Evolutionary conservation across 2,797 vertebrate species (phyloP).

Genomic region (Microcaecilia unicolor): DNA sequence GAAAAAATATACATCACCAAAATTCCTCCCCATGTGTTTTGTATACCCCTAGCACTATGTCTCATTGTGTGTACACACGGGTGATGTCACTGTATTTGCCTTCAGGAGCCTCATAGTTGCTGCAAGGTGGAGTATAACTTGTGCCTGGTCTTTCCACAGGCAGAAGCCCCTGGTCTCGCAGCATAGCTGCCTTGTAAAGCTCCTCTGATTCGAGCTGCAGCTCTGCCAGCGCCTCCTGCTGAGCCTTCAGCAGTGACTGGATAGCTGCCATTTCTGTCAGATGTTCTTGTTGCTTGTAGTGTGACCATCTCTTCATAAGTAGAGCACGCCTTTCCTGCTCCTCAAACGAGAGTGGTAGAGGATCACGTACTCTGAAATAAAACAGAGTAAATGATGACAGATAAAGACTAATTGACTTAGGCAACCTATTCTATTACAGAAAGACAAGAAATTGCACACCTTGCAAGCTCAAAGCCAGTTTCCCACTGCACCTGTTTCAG

Average conservation of each 20-base stretch:
- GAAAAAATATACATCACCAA: too few species aligned
- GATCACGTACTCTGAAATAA: constrained; percentile 53
- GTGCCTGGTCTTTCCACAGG: constrained; percentile 76
- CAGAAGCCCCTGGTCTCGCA: constrained; percentile 62
- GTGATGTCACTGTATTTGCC: constrained; percentile 80
- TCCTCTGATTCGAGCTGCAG: constrained; percentile 72
- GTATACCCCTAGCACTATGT: too few species aligned
- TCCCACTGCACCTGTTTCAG: too few species aligned
- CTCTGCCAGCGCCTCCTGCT: constrained; percentile 75
- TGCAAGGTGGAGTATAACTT: constrained; percentile 60
- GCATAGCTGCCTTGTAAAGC: constrained; percentile 69
- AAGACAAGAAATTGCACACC: background rate
- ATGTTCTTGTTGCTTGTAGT: constrained; percentile 72
- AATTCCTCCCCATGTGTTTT: background rate
- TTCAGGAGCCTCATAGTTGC: constrained; percentile 72
- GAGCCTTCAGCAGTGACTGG: constrained; percentile 59
- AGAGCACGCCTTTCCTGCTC: constrained; percentile 73
- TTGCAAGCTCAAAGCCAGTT: too few species aligned
- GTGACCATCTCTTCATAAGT: constrained; percentile 78
- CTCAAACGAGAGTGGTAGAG: constrained; percentile 51
- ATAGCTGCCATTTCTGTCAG: constrained; percentile 58
- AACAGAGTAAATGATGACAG: background rate
- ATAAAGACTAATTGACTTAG: background rate
- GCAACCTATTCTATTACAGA: too few species aligned
- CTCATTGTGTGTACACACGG: constrained; percentile 75